Conservation (phyloP, 2,113 vertebrate species). For the Dolichallabes microphthalmus region DNA sequence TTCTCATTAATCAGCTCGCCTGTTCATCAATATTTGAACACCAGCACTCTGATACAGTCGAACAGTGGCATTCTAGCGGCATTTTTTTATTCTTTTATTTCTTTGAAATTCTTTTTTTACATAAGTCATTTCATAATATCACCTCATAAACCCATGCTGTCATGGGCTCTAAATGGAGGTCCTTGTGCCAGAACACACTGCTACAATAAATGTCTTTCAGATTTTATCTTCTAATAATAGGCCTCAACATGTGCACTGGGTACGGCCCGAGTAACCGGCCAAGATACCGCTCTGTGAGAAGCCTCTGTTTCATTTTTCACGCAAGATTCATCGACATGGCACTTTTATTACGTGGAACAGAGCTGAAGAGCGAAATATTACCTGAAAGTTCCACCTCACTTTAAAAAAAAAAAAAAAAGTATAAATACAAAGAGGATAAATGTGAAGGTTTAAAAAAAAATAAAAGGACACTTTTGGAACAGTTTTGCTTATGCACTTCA, state of each 20-base stretch:
- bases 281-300: slow-evolving; percentile 36
- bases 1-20: slow-evolving; percentile 23
- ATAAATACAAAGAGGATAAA: neutral
- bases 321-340: slow-evolving; percentile 10
- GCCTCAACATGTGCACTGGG: slow-evolving; percentile 26
- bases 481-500: neutral
- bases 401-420: neutral
- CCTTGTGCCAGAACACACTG: slow-evolving; percentile 51
- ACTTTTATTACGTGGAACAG: slow-evolving; percentile 32
- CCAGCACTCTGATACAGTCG: slow-evolving; percentile 12
- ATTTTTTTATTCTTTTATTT: slow-evolving; percentile 49
- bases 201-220: slow-evolving; percentile 56
- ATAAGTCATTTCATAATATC: slow-evolving; percentile 58
- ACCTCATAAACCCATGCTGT: slow-evolving; percentile 53
- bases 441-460: neutral
- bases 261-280: slow-evolving; percentile 19
- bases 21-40: neutral
- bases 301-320: slow-evolving; percentile 44
- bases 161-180: slow-evolving; percentile 42
- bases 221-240: slow-evolving; percentile 58
- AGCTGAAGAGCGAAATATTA: slow-evolving; percentile 5
- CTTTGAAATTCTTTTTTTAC: slow-evolving; percentile 51
- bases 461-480: neutral
- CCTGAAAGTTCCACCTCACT: slow-evolving; percentile 5
- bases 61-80: slow-evolving; percentile 18